These are phyloP conservation scores for Micrastur ruficollis DNA, from an alignment of 2,797 vertebrate genomes.

Conservation along the genomic window DNA sequence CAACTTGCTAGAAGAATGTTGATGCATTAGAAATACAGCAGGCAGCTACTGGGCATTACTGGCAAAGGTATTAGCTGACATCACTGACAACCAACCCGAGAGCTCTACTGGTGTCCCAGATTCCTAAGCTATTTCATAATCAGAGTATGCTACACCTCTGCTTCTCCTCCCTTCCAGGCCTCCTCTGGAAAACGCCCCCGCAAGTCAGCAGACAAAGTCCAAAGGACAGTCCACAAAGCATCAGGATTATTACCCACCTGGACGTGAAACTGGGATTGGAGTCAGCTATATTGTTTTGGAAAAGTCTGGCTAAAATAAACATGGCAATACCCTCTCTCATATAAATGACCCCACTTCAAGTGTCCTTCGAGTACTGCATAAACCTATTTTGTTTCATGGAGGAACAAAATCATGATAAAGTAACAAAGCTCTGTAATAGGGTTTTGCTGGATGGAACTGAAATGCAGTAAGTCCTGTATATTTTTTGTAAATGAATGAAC, in stretches of 20 bases:
- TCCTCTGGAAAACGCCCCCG: background rate
- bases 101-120: background rate
- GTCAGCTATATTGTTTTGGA: background rate
- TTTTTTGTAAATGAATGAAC: background rate
- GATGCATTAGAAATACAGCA: background rate
- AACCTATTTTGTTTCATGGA: background rate
- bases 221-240: background rate
- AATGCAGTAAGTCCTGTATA: background rate
- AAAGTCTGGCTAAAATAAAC: background rate
- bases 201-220: too few species aligned
- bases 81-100: background rate
- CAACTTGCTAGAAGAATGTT: background rate
- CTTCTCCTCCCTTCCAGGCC: background rate
- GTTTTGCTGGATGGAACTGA: background rate
- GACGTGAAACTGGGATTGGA: background rate
- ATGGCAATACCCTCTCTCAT: background rate
- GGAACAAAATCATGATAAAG: background rate
- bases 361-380: background rate
- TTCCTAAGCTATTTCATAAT: constrained; percentile 29
- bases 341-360: background rate
- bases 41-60: background rate
- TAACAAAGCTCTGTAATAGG: background rate
- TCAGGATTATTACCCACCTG: background rate
- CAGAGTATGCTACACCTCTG: background rate
- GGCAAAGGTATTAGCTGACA: background rate